Evolutionary conservation across 2,797 vertebrate species (phyloP).

Genomic region (Phylloscopus collybita): DNA sequence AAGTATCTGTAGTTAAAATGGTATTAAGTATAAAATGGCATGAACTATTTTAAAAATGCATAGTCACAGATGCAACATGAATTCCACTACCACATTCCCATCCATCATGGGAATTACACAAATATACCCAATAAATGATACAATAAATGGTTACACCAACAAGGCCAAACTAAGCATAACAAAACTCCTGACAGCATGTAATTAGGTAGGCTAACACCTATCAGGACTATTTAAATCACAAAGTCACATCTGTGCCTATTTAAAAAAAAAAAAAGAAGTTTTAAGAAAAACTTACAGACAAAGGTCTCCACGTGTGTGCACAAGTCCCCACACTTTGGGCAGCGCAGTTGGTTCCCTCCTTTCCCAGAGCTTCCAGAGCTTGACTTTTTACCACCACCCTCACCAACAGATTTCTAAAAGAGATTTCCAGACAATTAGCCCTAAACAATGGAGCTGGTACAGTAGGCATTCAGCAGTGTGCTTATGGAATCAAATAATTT

Average conservation of each 20-base stretch:
- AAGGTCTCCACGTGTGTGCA: conserved; percentile 98
- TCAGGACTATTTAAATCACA: neutral
- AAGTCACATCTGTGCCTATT: neutral
- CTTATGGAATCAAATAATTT: neutral
- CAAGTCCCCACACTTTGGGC: conserved; percentile 95
- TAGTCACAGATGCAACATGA: neutral
- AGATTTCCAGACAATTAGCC: conserved; percentile 41
- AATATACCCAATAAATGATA: neutral
- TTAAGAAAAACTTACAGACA: conserved; percentile 88
- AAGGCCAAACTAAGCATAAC: neutral
- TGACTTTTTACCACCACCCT: conserved; percentile 84
- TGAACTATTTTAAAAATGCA: neutral
- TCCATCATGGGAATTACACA: neutral
- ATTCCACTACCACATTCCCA: neutral
- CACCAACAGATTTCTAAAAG: conserved; percentile 84
- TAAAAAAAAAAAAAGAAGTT: neutral
- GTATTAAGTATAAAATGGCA: neutral
- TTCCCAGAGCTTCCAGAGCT: conserved; percentile 92
- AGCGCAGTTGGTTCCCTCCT: conserved; percentile 92
- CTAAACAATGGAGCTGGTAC: neutral
- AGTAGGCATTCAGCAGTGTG: neutral
- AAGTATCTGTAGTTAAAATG: neutral
- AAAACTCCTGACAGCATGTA: neutral
- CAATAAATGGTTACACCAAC: rapidly evolving
- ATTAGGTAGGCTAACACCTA: neutral